Percentiles rank a stretch among this genome's conserved stretches.
These are phyloP conservation scores for Melikaiella ostensackeni DNA, from an alignment of 2,888 invertebrate species.

Conservation along the genomic window DNA sequence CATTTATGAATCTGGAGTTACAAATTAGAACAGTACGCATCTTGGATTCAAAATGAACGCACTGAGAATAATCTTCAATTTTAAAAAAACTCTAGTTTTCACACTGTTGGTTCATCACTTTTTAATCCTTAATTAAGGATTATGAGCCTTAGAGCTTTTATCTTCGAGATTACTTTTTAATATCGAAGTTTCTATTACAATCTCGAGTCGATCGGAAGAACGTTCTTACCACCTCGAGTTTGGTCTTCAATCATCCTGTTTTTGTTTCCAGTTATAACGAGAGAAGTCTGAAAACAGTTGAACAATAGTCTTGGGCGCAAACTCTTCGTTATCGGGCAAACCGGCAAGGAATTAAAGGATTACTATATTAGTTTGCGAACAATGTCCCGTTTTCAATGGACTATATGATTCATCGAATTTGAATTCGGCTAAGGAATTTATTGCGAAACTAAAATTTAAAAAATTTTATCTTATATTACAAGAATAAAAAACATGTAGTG, in stretches of 20 bases:
- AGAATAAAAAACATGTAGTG: too few species aligned
- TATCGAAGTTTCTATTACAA: neutral
- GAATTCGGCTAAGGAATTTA: too few species aligned
- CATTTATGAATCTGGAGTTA: too few species aligned
- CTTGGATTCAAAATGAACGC: too few species aligned
- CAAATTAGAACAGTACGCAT: too few species aligned
- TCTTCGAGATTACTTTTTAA: neutral
- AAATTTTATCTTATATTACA: too few species aligned
- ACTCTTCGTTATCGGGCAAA: slow-evolving; percentile 15
- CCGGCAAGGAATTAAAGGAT: slow-evolving; percentile 32
- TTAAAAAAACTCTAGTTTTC: too few species aligned
- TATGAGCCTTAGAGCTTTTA: neutral
- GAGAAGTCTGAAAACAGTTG: slow-evolving; percentile 33
- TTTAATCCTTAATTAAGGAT: neutral
- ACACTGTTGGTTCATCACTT: too few species aligned
- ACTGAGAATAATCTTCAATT: too few species aligned
- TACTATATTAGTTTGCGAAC: slow-evolving; percentile 35
- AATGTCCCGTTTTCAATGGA: slow-evolving; percentile 23
- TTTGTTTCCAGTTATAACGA: slow-evolving; percentile 34
- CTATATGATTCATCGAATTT: too few species aligned
- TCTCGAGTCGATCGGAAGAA: neutral
- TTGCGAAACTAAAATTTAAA: too few species aligned
- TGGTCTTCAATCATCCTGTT: slow-evolving; percentile 1
- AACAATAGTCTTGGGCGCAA: slow-evolving; percentile 15
- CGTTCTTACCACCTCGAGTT: neutral